A percentile compares a stretch with the other conserved stretches of the same genome.
Evolutionary conservation across 2,888 invertebrate genomes (phyloP).

Genomic region (Tupiocoris notatus): DNA sequence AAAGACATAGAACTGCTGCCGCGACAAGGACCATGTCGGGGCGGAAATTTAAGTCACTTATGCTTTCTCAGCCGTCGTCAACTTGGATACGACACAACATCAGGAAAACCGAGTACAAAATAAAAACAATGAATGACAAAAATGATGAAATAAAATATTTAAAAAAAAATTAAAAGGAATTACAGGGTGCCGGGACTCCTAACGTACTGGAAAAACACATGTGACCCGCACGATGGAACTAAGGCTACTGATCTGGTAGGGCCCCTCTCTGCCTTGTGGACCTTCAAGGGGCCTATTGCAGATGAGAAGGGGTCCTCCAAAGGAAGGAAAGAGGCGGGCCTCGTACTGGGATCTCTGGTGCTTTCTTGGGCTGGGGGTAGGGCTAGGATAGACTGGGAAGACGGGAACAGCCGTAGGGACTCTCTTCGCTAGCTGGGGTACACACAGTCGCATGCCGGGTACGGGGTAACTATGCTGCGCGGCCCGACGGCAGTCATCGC

Average conservation of each 20-base stretch:
- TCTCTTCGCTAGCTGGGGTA: constrained; percentile 10
- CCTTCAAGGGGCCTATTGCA: not conserved
- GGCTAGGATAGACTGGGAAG: constrained; percentile 3
- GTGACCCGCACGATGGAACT: constrained; percentile 35
- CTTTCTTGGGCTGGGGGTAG: constrained; percentile 8
- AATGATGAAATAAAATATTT: constrained; percentile 4
- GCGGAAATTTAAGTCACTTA: constrained; percentile 19
- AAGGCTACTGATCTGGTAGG: constrained; percentile 41
- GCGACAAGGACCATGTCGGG: constrained; percentile 29
- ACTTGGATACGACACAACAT: constrained; percentile 29
- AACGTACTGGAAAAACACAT: constrained; percentile 15
- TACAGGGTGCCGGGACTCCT: constrained; percentile 9
- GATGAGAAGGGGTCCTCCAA: not conserved
- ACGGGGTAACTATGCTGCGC: constrained; percentile 44
- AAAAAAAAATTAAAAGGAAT: not conserved
- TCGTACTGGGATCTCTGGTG: constrained; percentile 21
- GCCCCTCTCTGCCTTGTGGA: constrained; percentile 32
- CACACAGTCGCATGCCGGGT: constrained; percentile 41
- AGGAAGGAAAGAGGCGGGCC: not conserved
- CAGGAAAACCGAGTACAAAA: not conserved
- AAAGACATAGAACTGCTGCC: constrained; percentile 27
- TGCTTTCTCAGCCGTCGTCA: constrained; percentile 9
- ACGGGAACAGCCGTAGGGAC: constrained; percentile 23
- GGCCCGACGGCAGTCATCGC: constrained; percentile 35
- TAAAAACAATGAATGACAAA: not conserved